These are phyloP conservation scores for Anolis carolinensis DNA, from an alignment of 2,113 vertebrate genomes.

Conservation along the genomic window DNA sequence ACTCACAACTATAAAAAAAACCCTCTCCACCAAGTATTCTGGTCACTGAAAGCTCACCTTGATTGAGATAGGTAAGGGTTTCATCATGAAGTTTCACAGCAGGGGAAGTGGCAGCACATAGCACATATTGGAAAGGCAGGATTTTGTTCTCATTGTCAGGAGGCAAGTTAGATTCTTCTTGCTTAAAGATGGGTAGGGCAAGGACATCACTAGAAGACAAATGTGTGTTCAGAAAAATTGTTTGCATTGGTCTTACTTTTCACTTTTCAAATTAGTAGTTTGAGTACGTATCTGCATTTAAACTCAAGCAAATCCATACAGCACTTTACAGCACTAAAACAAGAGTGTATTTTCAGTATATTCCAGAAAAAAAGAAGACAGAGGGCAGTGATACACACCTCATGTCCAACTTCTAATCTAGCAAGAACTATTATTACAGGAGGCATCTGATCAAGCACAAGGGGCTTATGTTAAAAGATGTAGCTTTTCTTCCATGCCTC, in stretches of 20 bases:
- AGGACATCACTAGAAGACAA: slow-evolving; percentile 87
- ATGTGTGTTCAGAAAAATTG: background rate
- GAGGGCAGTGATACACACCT: background rate
- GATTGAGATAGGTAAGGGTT: slow-evolving; percentile 98
- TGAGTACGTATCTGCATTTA: background rate
- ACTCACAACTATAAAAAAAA: background rate
- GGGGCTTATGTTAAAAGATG: background rate
- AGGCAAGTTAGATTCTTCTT: slow-evolving; percentile 94
- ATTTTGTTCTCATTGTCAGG: slow-evolving; percentile 91
- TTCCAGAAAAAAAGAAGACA: background rate
- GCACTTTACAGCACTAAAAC: background rate
- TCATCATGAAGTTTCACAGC: slow-evolving; percentile 97
- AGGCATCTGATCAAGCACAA: no score
- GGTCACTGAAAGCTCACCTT: slow-evolving; percentile 81
- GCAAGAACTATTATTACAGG: background rate
- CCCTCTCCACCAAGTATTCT: background rate
- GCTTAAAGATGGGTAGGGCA: slow-evolving; percentile 97
- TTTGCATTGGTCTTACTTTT: background rate
- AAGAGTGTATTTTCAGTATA: background rate
- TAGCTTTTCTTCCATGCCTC: background rate
- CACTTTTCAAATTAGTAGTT: background rate
- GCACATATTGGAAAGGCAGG: slow-evolving; percentile 96
- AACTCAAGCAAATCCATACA: background rate
- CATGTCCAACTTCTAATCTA: background rate
- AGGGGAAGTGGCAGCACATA: slow-evolving; percentile 95